Percentiles rank a stretch among this genome's conserved stretches.
Conservation (phyloP, 2,113 vertebrate genomes). For the Sula dactylatra region DNA sequence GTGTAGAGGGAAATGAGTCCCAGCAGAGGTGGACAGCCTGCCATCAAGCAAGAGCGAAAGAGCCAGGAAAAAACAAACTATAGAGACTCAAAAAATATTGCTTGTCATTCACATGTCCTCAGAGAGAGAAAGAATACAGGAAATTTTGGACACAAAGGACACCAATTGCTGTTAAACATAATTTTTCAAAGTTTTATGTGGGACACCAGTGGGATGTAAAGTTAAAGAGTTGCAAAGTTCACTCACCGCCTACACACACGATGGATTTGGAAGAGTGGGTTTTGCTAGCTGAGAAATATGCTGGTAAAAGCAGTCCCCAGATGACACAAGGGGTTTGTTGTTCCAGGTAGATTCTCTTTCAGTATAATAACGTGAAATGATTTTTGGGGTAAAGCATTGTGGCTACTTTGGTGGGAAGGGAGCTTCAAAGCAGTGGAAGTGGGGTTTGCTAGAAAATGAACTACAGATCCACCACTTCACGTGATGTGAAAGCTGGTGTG, state of each 20-base stretch:
- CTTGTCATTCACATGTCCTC: neutral
- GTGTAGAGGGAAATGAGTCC: neutral
- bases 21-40: neutral
- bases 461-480: neutral
- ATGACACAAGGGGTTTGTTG: neutral
- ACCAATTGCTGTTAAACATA: neutral
- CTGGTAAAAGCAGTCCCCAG: neutral
- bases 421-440: neutral
- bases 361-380: neutral
- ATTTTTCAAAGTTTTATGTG: constrained; percentile 13
- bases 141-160: neutral
- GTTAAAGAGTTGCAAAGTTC: neutral
- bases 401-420: neutral
- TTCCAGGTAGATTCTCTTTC: neutral
- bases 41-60: neutral
- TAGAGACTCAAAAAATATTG: neutral
- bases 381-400: neutral
- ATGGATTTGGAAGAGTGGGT: neutral
- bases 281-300: neutral
- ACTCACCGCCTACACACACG: rapidly evolving
- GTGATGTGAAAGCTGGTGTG: neutral
- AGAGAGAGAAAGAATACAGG: neutral
- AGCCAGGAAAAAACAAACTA: neutral
- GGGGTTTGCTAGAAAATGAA: neutral
- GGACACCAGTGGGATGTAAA: neutral